Conservation (phyloP, 2,113 vertebrate species). For the Coregonus clupeaformis region DNA sequence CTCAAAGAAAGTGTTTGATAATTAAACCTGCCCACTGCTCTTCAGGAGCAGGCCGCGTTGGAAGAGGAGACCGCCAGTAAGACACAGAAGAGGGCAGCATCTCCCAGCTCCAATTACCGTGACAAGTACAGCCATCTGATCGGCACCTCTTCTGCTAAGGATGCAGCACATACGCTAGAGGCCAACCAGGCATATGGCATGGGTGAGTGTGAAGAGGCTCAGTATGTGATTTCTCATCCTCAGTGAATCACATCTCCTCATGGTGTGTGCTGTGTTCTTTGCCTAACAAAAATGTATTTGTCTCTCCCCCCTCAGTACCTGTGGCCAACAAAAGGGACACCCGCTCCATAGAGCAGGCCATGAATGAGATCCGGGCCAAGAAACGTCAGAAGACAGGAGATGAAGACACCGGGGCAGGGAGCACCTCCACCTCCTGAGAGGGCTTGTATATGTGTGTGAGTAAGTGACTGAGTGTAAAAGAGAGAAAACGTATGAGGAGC, state of each 20-base stretch:
- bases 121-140: slow-evolving; percentile 93
- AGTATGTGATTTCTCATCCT: background rate
- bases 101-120: slow-evolving; percentile 84
- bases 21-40: too few species aligned
- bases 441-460: slow-evolving; percentile 11
- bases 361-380: slow-evolving; percentile 91
- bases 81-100: slow-evolving; percentile 64
- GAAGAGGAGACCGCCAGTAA: slow-evolving; percentile 68
- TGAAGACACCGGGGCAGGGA: slow-evolving; percentile 66
- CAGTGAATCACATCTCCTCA: background rate
- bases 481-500: background rate
- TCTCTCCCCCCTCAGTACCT: slow-evolving; percentile 71
- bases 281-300: background rate
- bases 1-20: background rate
- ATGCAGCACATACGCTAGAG: slow-evolving; percentile 85
- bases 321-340: slow-evolving; percentile 92
- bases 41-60: slow-evolving; percentile 80
- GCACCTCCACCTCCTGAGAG: slow-evolving; percentile 59
- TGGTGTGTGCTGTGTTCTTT: background rate
- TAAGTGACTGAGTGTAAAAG: slow-evolving; percentile 8
- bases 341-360: slow-evolving; percentile 90
- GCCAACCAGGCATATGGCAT: slow-evolving; percentile 88
- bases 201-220: slow-evolving; percentile 69
- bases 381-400: slow-evolving; percentile 81
- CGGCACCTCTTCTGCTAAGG: slow-evolving; percentile 85